Evolutionary conservation across 1,140 invertebrate species (phyloP).

Genomic region (Drosophila teissieri): DNA sequence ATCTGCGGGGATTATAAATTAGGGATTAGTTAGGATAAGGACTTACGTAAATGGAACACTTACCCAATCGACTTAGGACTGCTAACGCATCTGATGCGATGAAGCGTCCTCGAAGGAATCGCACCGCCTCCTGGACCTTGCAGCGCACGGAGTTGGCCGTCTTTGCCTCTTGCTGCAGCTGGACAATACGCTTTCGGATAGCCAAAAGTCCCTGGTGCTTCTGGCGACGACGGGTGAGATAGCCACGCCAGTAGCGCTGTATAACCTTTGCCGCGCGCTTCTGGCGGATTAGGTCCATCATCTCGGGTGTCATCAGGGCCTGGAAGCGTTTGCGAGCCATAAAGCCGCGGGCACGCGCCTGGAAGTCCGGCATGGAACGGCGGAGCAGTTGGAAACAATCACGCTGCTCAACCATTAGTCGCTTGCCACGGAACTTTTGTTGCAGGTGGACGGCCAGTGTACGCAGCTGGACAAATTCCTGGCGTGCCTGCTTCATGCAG

Average conservation of each 20-base stretch:
- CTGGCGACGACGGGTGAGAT: conserved; percentile 84
- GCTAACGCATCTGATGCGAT: conserved; percentile 67
- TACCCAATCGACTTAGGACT: conserved; percentile 71
- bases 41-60: conserved; percentile 1
- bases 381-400: conserved; percentile 46
- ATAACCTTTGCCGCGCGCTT: conserved; percentile 87
- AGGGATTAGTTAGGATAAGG: conserved; percentile 7
- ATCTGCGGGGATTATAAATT: conserved; percentile 44
- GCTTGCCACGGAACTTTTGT: conserved; percentile 85
- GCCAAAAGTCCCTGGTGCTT: conserved; percentile 77
- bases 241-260: conserved; percentile 89
- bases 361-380: conserved; percentile 81
- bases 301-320: conserved; percentile 84
- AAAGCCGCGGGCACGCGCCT: conserved; percentile 85
- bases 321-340: conserved; percentile 85
- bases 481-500: conserved; percentile 65
- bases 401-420: conserved; percentile 65
- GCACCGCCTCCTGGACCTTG: conserved; percentile 66
- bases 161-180: conserved; percentile 84
- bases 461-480: conserved; percentile 74
- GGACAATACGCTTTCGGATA: conserved; percentile 85
- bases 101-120: conserved; percentile 69
- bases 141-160: conserved; percentile 84
- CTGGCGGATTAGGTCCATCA: conserved; percentile 83
- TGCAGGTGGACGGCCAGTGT: conserved; percentile 84